Base-by-base conservation (phyloP, 1,140 invertebrate genomes). In the Orchesella cincta region DNA sequence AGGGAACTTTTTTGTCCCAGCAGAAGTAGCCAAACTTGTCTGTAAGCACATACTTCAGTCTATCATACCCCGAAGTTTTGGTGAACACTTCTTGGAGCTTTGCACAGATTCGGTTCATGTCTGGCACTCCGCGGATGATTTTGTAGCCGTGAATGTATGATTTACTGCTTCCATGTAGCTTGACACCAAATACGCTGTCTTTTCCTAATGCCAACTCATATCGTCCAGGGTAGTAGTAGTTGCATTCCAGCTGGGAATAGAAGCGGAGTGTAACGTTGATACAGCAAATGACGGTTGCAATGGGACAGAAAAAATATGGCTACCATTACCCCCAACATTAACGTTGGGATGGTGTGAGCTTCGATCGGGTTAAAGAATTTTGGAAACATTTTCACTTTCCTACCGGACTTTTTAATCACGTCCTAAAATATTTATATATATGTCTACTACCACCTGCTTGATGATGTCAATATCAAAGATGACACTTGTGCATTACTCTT, bases 71-170 rank as follows among this genome's bases (percentile, higher is more conserved):
- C 20, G n/a, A 35, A 3, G 51, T 46, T 18, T 67, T 73, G 1
- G 76, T 74, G 0, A 80, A n/a, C 26, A 78, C 28, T 1, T 77
- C 62, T 12, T 34, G 20, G 12, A 75, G 46, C 57, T 70, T 39
- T 23, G 75, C 20, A 0, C 71, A 23, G 3, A 80, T 78, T 5
- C 33, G 29, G 23, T 75, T 46, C 0, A 80, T 14, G 39, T 80
- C 73, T 70, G 72, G 54, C 34, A 36, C 46, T 23, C 79, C 79
- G 14, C 75, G 36, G 67, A 80, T 75, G 0, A 80, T 34, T 73
- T 74, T 36, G 34, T 76, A 80, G 8, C 76, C 79, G 23, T 54
- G 52, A 76, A 80, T 80, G 1, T 75, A 29, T 34, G 76, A 78
- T 18, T 73, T 74, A 23, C 79, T 73, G 26, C 75, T 76, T 46